phyloP scores from a whole-genome alignment of 2,797 vertebrate species.

The Lates japonicus region DNA sequence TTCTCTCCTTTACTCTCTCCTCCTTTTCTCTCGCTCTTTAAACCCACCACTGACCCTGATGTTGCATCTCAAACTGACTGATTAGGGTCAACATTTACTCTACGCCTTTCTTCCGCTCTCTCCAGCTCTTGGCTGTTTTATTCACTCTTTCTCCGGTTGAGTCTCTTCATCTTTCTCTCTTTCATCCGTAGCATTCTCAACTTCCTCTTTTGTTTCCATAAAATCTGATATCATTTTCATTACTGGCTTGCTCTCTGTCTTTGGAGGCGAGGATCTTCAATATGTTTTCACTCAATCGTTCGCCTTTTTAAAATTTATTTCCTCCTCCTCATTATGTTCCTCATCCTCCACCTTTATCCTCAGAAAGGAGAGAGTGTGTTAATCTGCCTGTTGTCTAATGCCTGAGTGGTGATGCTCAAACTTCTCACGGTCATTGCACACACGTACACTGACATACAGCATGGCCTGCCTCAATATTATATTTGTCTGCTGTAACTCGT shows the following conservation, averaged over 20 bases:
- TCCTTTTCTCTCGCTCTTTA: constrained; percentile 3
- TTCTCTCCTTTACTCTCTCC: background rate
- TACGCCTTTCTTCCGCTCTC: background rate
- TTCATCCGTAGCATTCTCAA: constrained; percentile 1
- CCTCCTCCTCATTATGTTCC: constrained; percentile 53
- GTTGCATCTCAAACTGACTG: constrained; percentile 61
- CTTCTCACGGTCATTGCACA: constrained; percentile 64
- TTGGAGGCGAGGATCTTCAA: constrained; percentile 26
- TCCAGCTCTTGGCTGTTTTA: background rate
- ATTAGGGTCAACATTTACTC: constrained; percentile 54
- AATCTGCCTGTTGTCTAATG: constrained; percentile 76
- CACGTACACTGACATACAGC: constrained; percentile 12
- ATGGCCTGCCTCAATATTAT: constrained; percentile 54
- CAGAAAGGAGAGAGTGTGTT: constrained; percentile 49
- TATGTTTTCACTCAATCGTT: background rate
- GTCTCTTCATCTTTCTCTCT: background rate
- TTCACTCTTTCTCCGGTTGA: constrained; percentile 5
- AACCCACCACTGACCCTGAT: constrained; percentile 31
- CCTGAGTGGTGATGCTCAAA: constrained; percentile 76
- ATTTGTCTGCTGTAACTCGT: constrained; percentile 25
- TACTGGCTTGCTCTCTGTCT: constrained; percentile 3
- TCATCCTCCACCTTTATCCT: constrained; percentile 66
- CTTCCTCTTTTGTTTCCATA: background rate
- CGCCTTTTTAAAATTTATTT: constrained; percentile 19
- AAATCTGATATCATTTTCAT: constrained; percentile 16